Conservation (phyloP, 2,113 vertebrate genomes). For the Siniperca chuatsi region DNA sequence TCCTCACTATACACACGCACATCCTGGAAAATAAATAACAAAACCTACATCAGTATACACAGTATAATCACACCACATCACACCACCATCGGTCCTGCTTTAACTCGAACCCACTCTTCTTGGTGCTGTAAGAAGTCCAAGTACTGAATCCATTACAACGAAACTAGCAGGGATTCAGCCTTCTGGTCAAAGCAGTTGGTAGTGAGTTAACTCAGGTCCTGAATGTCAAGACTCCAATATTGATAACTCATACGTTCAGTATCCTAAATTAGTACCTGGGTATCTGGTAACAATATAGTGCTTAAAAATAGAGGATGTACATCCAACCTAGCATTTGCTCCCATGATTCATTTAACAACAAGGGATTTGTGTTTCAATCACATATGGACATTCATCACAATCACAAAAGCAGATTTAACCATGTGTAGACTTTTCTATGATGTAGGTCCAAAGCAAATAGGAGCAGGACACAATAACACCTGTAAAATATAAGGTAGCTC, state of each 20-base stretch:
- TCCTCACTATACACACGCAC: conserved; percentile 92
- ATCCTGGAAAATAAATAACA: conserved; percentile 82
- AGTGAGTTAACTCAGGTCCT: not conserved
- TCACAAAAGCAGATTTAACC: not conserved
- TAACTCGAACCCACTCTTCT: not conserved
- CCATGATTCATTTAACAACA: not conserved
- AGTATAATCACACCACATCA: not conserved
- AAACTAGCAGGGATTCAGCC: not conserved
- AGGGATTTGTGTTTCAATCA: not conserved
- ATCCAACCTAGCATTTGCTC: not conserved
- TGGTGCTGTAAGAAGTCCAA: not conserved
- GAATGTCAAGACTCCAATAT: not conserved
- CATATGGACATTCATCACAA: not conserved
- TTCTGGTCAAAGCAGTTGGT: no score
- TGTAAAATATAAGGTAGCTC: not conserved
- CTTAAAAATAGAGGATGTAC: not conserved
- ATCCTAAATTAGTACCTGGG: not conserved
- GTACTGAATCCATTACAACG: not conserved
- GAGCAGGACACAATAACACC: not conserved
- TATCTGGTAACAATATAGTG: not conserved
- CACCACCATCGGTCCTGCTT: not conserved
- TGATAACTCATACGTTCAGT: not conserved
- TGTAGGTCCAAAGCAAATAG: not conserved
- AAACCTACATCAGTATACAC: not conserved
- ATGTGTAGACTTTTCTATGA: not conserved